Evolutionary conservation across 2,797 vertebrate species (phyloP), one percentile per base, ranked within the genome.

Genomic region (Brotogeris chrysoptera): DNA sequence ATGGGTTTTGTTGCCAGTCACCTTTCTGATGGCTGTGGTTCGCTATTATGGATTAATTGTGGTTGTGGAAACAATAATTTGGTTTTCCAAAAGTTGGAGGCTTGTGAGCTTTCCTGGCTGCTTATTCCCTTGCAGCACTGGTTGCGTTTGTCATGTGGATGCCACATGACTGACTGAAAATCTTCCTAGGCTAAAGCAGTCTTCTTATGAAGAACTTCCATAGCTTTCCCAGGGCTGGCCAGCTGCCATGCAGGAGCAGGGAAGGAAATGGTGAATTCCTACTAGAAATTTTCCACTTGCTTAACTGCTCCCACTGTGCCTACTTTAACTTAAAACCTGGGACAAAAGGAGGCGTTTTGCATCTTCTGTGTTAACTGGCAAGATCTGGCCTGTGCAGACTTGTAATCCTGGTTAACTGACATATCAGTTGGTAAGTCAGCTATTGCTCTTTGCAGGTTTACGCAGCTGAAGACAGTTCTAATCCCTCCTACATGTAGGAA

Each of bases 141-240:
- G 53, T 65, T 86, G 78, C 11, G 4, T 72, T 77, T 77, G 74
- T 86, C 94, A 94, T 68, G 70, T 80, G 92, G 53, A 41, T 59
- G 71, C 79, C 86, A 77, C 70, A 28, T 93, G 94, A 93, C 94
- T 73, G 82, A 55, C 43, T 46, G 66, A 84, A 92, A 82, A 36
- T 53, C 93, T 93, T 79, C 9, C 43, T 27, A 20, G 49, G 82
- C 89, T 92, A 38, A 55, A 90, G 88, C 86, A 50, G 1, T 39
- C 50, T 20, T 86, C 73, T 80, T 46, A 6, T 36, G 47, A 43
- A 38, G 28, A 70, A 80, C 69, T 7, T 5, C 57, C 13, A 1
- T 79, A 70, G 61, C 74, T 76, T 78, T 47, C 57, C 52, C 5
- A 5, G 11, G 79, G 44, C 70, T 91, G 91, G 55, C 65, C 68